Conservation (phyloP, 2,888 invertebrate species). For the Drosophila atroscutellata region DNA sequence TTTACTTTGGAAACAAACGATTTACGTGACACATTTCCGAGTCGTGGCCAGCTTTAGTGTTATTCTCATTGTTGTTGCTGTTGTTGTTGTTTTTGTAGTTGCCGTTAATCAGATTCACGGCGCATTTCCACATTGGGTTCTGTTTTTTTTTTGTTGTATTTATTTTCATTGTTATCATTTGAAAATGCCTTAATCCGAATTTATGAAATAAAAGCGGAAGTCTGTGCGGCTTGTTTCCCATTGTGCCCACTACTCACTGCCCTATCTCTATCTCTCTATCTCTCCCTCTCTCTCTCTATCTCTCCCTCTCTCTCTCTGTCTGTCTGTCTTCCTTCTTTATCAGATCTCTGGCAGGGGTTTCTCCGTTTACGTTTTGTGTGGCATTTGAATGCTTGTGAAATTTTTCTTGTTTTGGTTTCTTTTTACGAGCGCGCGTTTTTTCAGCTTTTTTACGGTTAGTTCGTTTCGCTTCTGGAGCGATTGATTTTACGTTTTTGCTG, state of each 20-base stretch:
- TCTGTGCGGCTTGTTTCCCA: constrained; percentile 76
- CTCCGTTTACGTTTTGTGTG: constrained; percentile 59
- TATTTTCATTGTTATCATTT: constrained; percentile 77
- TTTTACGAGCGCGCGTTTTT: constrained; percentile 57
- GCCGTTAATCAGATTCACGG: constrained; percentile 79
- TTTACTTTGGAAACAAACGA: constrained; percentile 63
- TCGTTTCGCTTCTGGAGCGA: constrained; percentile 58
- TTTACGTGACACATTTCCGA: constrained; percentile 74
- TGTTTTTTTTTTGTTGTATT: constrained; percentile 33
- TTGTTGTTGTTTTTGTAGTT: constrained; percentile 39
- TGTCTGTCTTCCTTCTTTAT: constrained; percentile 1
- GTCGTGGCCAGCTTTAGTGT: constrained; percentile 21
- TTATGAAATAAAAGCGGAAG: constrained; percentile 80
- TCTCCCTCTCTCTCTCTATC: not conserved
- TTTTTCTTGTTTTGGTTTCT: constrained; percentile 39
- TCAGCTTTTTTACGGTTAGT: constrained; percentile 57
- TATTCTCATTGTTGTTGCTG: constrained; percentile 19
- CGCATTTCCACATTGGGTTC: constrained; percentile 67
- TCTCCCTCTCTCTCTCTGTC: not conserved
- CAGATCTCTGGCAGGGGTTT: constrained; percentile 11
- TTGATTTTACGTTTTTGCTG: constrained; percentile 59
- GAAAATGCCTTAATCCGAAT: constrained; percentile 80
- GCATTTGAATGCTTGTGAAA: constrained; percentile 58
- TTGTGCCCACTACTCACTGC: constrained; percentile 45
- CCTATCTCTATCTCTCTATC: constrained; percentile 6